Base-by-base conservation (phyloP, 2,888 invertebrate genomes). In the Apamea crenata region DNA sequence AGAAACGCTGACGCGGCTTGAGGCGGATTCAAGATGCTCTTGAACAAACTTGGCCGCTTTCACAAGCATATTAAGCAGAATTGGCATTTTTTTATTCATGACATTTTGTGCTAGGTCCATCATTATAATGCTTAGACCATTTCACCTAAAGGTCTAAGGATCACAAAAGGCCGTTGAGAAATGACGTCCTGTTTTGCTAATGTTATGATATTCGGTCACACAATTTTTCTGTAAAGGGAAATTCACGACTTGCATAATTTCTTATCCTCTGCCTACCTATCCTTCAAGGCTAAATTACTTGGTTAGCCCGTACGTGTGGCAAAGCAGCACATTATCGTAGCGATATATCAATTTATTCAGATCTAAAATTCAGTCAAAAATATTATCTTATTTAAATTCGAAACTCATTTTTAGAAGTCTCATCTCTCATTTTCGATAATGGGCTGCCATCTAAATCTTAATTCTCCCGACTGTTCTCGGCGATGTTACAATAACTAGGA, bases 11-110 rank as follows among this genome's bases (percentile, higher is more conserved):
- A 96, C 93, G 91, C 91, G 86, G 90, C 92, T 89, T 87, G 90
- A 87, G 90, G 89, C 90, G 88, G 89, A 89, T 91, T 90, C 91
- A 89, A 90, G 91, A 90, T 92, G 93, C 94, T 93, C 96, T 95
- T 90, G 91, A 94, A 90, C 91, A 91, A 92, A 95, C 96, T 96
- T 96, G 96, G 96, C 95, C 95, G 96, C 94, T 93, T 95, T 95
- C 93, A 90, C 90, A 87, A 91, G 91, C 90, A 91, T 95, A 95
- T 95, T 93, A 93, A 93, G 95, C 95, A 85, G 90, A 92, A 90
- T 95, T 93, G 89, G 93, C 95, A 92, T 88, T 93, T 94, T 94
- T 94, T 94, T 90, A 77, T 87, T 84, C 36, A 44, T 72, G 67
- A 53, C 56, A 44, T 83, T 77, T 84, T 73, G 61, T 53, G 73